Conservation (phyloP, 2,113 vertebrate species). For the Willisornis vidua region DNA sequence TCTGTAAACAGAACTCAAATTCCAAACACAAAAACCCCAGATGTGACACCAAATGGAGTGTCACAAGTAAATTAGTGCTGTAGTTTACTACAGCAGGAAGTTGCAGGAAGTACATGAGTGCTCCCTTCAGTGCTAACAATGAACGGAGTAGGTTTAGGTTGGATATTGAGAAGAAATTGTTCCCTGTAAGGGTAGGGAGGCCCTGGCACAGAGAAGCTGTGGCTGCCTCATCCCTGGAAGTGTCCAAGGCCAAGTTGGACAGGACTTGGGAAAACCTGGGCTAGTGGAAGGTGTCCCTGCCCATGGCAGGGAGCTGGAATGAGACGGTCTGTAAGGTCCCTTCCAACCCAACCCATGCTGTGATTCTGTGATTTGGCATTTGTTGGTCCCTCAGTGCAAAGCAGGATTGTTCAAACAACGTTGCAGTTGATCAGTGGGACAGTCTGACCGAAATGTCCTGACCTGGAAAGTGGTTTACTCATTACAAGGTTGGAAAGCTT, state of each 20-base stretch:
- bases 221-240: not conserved
- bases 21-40: not conserved
- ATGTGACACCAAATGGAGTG: rapidly evolving
- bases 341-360: not conserved
- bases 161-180: not conserved
- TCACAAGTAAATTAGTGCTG: not conserved
- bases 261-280: not conserved
- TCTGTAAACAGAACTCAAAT: not conserved
- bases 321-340: not conserved
- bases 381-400: not conserved
- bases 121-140: not conserved
- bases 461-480: not conserved
- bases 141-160: not conserved
- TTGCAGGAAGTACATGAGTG: not conserved
- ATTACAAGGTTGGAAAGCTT: not conserved
- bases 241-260: not conserved
- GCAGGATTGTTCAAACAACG: not conserved
- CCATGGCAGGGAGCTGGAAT: not conserved
- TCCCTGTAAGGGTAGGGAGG: not conserved
- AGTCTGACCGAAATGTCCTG: not conserved
- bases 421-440: not conserved
- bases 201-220: not conserved
- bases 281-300: not conserved
- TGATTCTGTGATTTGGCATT: not conserved
- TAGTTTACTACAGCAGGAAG: not conserved